Conservation (phyloP, 2,113 vertebrate genomes). For the Myrmophylax atrothorax region DNA sequence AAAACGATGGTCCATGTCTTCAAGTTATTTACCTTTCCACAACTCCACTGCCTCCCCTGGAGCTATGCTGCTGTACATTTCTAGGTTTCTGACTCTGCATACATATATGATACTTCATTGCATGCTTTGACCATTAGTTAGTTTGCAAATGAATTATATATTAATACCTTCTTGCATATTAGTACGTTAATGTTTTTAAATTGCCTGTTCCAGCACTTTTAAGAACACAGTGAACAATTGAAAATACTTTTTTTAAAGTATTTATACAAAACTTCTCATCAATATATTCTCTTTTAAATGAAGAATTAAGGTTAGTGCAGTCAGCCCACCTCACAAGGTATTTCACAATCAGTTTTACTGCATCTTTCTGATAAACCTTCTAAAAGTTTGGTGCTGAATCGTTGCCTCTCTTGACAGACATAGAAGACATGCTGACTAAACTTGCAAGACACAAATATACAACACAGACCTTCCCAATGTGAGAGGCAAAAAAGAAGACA, state of each 20-base stretch:
- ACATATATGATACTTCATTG: background rate
- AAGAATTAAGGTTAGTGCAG: background rate
- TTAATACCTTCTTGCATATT: background rate
- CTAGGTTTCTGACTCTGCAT: background rate
- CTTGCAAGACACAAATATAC: background rate
- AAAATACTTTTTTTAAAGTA: background rate
- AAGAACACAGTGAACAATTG: accelerated
- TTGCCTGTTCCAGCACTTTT: background rate
- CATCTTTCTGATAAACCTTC: background rate
- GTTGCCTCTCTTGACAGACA: background rate
- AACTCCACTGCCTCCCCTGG: background rate
- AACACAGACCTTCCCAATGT: background rate
- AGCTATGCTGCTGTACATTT: background rate
- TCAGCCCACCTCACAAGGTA: background rate
- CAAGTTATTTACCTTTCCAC: background rate
- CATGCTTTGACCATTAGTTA: background rate
- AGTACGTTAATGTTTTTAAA: background rate
- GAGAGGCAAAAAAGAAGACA: background rate
- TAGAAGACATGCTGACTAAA: background rate
- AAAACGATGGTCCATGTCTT: background rate
- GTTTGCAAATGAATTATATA: background rate
- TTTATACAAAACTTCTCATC: background rate
- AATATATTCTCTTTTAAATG: background rate
- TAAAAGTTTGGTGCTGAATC: background rate
- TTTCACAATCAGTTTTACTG: background rate